Base-by-base conservation (phyloP, 2,797 vertebrate genomes). In the Esox lucius region DNA sequence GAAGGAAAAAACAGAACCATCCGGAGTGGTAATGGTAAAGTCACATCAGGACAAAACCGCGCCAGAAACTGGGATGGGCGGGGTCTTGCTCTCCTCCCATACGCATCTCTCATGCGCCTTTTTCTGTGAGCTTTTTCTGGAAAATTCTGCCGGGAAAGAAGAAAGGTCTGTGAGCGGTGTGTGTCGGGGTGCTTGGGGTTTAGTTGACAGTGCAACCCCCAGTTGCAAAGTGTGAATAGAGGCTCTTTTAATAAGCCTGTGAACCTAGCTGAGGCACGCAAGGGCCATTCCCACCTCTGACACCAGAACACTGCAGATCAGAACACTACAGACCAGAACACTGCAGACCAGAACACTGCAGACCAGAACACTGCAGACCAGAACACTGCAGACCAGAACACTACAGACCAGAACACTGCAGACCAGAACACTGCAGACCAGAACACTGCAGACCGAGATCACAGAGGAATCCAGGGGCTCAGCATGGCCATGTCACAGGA, bases 21-120 rank as follows among this genome's bases (percentile, higher is more conserved):
- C 90, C 91, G 90, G 83, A 78, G 80, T 90, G 90, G 87, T 87
- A 86, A 89, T 83, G 83, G 89, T 82, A 89, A 90, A 86, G n/a
- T 89, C 90, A 91, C 93, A 91, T 93, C 92, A 94, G 91, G 91
- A 89, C 80, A 89, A 89, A 91, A 89, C 92, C 91, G 89, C 88
- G 91, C 91, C 85, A 92, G 83, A 92, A 85, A 89, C 90, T 84
- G 82, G 75, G 72, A 76, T 80, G 80, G 83, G 87, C 72, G 77
- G 74, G 76, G 83, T 82, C 66, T 85, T 79, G 81, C 70, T 49
- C 66, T 74, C 64, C 49, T 79, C 78, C 59, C 83, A 59, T 76
- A 80, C 78, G 71, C 81, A 85, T 69, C 80, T 82, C 77, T 74
- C 28, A 31, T 31, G 28, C 3, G 28, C 83, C 82, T 84, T 77